Conservation (phyloP, 37 sponge, comb jelly and placozoan species). For the Halisarca cf. caerulea region DNA sequence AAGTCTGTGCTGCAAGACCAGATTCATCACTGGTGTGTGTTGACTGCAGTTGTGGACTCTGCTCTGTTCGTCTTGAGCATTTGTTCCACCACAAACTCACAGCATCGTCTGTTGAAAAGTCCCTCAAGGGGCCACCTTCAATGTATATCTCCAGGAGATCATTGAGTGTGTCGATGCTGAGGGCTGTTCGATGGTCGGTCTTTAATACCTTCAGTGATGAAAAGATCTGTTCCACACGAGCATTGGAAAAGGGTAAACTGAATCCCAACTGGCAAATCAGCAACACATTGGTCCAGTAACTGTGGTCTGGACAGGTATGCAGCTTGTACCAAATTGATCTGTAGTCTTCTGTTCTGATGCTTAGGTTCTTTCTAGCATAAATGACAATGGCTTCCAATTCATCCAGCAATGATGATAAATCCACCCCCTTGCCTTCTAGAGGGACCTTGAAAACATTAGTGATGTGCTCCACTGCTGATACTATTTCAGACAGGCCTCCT, state of each 20-base stretch:
- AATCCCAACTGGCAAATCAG: too few relatives aligned
- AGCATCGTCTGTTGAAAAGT: too few relatives aligned
- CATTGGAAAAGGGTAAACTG: slow-evolving; percentile 62
- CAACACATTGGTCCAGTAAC: slow-evolving; percentile 55
- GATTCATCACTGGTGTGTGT: too few relatives aligned
- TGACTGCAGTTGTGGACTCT: too few relatives aligned
- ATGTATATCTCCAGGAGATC: too few relatives aligned
- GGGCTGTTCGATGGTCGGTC: too few relatives aligned
- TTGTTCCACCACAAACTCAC: too few relatives aligned
- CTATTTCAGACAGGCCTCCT: slow-evolving; percentile 5
- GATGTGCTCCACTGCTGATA: slow-evolving; percentile 4
- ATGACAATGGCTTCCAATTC: slow-evolving; percentile 38
- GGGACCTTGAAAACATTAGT: slow-evolving; percentile 20
- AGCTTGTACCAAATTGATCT: slow-evolving; percentile 64
- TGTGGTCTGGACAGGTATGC: slow-evolving; percentile 33
- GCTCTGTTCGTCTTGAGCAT: too few relatives aligned
- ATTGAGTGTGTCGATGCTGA: too few relatives aligned
- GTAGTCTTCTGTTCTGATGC: too few relatives aligned
- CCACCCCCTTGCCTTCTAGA: slow-evolving; percentile 48
- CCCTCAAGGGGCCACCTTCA: too few relatives aligned
- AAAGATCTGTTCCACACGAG: slow-evolving; percentile 46
- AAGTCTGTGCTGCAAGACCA: too few relatives aligned
- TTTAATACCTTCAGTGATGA: slow-evolving; percentile 38
- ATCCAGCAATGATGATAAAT: slow-evolving; percentile 20
- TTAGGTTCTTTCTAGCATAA: slow-evolving; percentile 41